Base-by-base conservation (phyloP, 2,888 invertebrate genomes). In the Dascillus cervinus region DNA sequence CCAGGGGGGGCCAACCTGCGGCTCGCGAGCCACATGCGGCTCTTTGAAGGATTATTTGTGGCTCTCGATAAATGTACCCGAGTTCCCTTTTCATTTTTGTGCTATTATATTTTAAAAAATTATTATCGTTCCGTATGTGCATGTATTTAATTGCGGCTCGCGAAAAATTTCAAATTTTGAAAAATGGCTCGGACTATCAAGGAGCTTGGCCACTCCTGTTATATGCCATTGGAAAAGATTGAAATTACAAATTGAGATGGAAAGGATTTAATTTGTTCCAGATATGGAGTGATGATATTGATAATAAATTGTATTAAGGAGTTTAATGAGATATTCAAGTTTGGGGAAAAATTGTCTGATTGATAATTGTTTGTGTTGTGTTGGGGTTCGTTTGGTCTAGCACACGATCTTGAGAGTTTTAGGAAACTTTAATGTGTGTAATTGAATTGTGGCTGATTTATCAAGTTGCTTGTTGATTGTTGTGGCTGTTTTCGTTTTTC, bases 301-400 rank as follows among this genome's bases (percentile, higher is more conserved):
- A n/a, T 11, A 23, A 23, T 23, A 23, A 23, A 13, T 23, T 23
- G 23, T 5, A 13, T 23, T 23, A 10, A 23, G 11, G 11, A 23
- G 23, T 23, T 23, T 3, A 11, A 23, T 10, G n/a, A n/a, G 11
- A n/a, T 23, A 23, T 23, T 23, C 13, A 23, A 3, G 13, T 8
- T 24, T 24, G 24, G 24, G 13, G n/a, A 14, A 14, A 9, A 24
- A 2, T 13, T 24, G 6, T 24, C 12, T 5, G 24, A 24, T 12
- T 24, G 24, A 12, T 11, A 10, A 4, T 24, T 11, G 24, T n/a
- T n/a, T n/a, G n/a, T n/a, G n/a, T 23, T 24, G 24, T 24, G 23
- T 23, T 24, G 12, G 13, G 24, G 12, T 24, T 12, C 2, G 24
- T 24, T 24, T 24, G 12, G n/a, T 23, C 23, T 24, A 9, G 3